Evolutionary conservation across 2,888 invertebrate species (phyloP), one percentile per base, ranked within the genome.

Genomic region (Lypha dubia): DNA sequence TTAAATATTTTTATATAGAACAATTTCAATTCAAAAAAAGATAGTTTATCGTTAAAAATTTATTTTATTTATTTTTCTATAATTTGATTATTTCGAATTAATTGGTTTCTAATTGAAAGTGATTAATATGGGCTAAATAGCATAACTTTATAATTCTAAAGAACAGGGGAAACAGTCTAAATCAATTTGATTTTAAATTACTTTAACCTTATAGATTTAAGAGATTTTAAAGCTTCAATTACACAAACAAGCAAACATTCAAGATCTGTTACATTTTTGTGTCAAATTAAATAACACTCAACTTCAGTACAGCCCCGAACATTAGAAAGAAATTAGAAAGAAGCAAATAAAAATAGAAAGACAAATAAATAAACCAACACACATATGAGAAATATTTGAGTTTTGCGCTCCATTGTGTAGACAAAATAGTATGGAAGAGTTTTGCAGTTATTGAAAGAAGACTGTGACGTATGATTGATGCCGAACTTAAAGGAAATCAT

Each of bases 381-480:
- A 17, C 8, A 46, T 2, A 44, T 44, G n/a, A 5, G 44, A 44
- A 44, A n/a, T 15, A 15, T 44, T 15, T 44, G 5, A 15, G 15
- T 44, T 44, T 44, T 3, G 3, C 13, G 11, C 11, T 38, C 20
- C 22, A 49, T 20, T 20, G 3, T 20, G 20, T 4, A 13, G 41
- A 41, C 3, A 51, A 49, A n/a, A n/a, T n/a, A n/a, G n/a, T n/a
- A n/a, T n/a, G n/a, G n/a, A n/a, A 6, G 4, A 46, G n/a, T 6
- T 17, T 20, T 20, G 1, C 0, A 20, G 9, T 1, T 2, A 49
- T 8, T 20, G 0, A 1, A 7, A 15, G 7, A 49, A 32, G 17
- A 38, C 20, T 24, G 24, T 79, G 71, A 15, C 79, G 79, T 79
- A 73, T 79, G 79, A 73, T 73, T 79, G 65, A 65, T 73, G 41